Base-by-base conservation (phyloP, 2,888 invertebrate genomes). In the Anorthoa munda region DNA sequence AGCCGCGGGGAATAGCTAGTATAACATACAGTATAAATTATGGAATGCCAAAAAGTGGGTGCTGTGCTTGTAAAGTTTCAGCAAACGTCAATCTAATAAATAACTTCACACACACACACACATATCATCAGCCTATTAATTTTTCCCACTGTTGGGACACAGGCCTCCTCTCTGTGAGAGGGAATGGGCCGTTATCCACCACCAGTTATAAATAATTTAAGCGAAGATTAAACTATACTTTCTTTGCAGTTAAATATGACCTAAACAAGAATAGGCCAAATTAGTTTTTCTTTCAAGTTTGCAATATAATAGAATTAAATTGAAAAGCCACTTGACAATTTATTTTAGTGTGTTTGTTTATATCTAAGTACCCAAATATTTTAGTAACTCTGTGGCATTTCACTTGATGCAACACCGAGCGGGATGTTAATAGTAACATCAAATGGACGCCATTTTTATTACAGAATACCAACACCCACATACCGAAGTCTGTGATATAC, bases 401-500 rank as follows among this genome's bases (percentile, higher is more conserved):
- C 90, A 92, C 90, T 93, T 89, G 91, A 92, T 92, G 92, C 93
- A 91, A 90, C 88, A 86, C 88, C 78, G 79, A 89, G 87, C 91
- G 89, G 86, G 90, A 90, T 88, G 90, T 91, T 92, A 90, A 92
- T 90, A 91, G 89, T 91, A 90, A 89, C 89, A 91, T 90, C 91
- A 89, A 92, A 90, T 90, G 90, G 92, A 89, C 93, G 90, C 93
- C 94, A 91, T 91, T 93, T 93, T 94, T 94, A 94, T 94, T 94
- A 93, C 92, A 92, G 92, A 93, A 93, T 90, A 89, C 87, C 89
- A 77, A 90, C 93, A 86, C 94, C 94, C 90, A 94, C 94, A 87
- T 65, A 72, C 58, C 81, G 31, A 80, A 72, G 72, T 81, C 85
- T 82, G 91, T 92, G 92, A 92, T 94, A 92, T 92, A 92, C 89